phyloP scores from a whole-genome alignment of 2,113 vertebrate genomes.

The Daboia siamensis region DNA sequence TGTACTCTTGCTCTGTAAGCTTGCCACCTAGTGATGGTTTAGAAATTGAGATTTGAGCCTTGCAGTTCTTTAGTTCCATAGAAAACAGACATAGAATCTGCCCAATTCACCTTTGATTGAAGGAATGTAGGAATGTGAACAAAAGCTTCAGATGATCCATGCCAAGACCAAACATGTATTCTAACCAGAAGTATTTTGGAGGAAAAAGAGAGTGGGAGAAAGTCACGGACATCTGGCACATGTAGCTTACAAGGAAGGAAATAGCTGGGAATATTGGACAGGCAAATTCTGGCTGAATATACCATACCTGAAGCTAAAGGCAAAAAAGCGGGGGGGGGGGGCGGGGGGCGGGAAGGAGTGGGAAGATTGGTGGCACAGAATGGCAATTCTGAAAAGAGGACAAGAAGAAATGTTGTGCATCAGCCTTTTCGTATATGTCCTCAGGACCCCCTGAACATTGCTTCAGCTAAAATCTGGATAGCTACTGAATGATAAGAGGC shows the following conservation, averaged over 20 bases:
- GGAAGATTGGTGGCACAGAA: too few species aligned
- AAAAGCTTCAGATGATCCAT: background rate
- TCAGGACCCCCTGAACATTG: background rate
- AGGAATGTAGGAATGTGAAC: background rate
- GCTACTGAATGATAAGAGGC: background rate
- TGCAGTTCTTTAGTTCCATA: background rate
- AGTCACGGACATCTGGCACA: background rate
- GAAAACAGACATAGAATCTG: background rate
- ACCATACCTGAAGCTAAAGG: background rate
- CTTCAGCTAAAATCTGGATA: background rate
- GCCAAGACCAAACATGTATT: background rate
- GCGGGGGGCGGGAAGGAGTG: background rate
- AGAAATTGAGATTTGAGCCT: background rate
- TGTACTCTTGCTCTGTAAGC: background rate
- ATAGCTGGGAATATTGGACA: background rate
- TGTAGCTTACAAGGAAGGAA: background rate
- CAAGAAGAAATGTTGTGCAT: background rate
- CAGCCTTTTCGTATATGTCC: background rate
- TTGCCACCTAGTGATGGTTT: slow-evolving; percentile 54
- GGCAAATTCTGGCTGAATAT: background rate
- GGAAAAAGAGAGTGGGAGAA: background rate
- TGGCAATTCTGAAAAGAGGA: background rate
- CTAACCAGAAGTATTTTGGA: background rate
- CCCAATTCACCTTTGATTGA: background rate
- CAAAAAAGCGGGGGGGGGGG: too few species aligned